phyloP scores from a whole-genome alignment of 2,797 vertebrate genomes.

The Avahi laniger region DNA sequence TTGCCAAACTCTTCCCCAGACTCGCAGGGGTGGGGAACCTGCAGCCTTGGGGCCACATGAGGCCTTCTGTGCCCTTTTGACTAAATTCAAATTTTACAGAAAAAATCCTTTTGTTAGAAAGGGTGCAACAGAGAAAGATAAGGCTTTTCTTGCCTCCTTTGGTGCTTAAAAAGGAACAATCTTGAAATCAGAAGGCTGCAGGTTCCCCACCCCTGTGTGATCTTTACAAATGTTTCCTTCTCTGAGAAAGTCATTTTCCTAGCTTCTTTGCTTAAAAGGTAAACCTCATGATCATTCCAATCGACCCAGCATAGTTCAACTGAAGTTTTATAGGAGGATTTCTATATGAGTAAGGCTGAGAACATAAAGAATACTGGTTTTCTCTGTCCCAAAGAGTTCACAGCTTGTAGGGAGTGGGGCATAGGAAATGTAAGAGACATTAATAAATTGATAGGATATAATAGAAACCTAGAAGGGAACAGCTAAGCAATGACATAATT shows the following conservation, averaged over 20 bases:
- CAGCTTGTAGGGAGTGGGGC: neutral
- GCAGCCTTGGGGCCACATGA: no score
- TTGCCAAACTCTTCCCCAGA: neutral
- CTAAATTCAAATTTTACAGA: no score
- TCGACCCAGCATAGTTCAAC: neutral
- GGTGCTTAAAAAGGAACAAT: no score
- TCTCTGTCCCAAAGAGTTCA: neutral
- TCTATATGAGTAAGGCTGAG: neutral
- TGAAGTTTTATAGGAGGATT: neutral
- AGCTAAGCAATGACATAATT: neutral
- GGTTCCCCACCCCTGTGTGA: neutral
- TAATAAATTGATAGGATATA: neutral
- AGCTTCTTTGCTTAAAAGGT: neutral
- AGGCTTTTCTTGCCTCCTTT: no score
- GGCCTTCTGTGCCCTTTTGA: no score
- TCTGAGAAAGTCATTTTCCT: neutral
- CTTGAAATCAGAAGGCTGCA: no score
- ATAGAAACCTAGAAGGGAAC: neutral
- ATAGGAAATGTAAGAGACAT: neutral
- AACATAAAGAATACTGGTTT: neutral
- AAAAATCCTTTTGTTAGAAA: no score
- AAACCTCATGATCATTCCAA: neutral
- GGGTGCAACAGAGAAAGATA: no score
- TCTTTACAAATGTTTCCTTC: neutral
- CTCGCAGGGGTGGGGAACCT: neutral